Evolutionary conservation across 2,797 vertebrate genomes (phyloP).

Genomic region (Octomys mimax): DNA sequence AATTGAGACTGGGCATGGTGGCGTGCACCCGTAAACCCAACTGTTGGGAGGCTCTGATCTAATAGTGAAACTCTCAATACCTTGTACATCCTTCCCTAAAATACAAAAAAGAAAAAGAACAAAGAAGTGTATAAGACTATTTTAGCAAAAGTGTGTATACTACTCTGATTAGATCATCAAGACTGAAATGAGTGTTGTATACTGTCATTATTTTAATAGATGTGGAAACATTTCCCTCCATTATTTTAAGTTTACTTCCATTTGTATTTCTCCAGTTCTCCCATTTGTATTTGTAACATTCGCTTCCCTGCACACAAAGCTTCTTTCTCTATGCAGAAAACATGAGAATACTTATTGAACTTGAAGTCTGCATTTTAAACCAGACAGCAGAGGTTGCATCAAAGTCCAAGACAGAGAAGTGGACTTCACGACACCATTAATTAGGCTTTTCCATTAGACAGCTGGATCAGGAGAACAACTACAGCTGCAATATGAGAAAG

Average conservation of each 20-base stretch:
- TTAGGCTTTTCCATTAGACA: not conserved
- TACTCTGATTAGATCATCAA: not conserved
- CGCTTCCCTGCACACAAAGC: not conserved
- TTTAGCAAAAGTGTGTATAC: not conserved
- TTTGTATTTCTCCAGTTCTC: slow-evolving; percentile 19
- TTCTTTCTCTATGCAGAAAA: not conserved
- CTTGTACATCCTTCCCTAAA: too few species aligned
- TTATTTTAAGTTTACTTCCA: slow-evolving; percentile 30
- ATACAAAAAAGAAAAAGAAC: too few species aligned
- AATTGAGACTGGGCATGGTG: too few species aligned
- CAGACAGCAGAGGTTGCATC: not conserved
- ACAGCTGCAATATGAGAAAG: not conserved
- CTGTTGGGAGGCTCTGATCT: too few species aligned
- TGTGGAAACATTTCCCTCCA: not conserved
- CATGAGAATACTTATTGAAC: not conserved
- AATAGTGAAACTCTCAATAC: too few species aligned
- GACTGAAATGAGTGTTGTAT: not conserved
- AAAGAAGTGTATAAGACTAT: slow-evolving; percentile 12
- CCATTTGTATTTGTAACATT: slow-evolving; percentile 27
- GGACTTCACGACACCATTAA: not conserved
- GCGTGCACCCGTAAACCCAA: too few species aligned
- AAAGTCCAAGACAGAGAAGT: not conserved
- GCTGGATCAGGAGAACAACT: not conserved
- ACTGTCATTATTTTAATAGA: not conserved
- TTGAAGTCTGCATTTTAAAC: slow-evolving; percentile 14